Evolutionary conservation across 2,888 invertebrate genomes (phyloP), one percentile per base, ranked within the genome.

Genomic region (Baronia brevicornis): DNA sequence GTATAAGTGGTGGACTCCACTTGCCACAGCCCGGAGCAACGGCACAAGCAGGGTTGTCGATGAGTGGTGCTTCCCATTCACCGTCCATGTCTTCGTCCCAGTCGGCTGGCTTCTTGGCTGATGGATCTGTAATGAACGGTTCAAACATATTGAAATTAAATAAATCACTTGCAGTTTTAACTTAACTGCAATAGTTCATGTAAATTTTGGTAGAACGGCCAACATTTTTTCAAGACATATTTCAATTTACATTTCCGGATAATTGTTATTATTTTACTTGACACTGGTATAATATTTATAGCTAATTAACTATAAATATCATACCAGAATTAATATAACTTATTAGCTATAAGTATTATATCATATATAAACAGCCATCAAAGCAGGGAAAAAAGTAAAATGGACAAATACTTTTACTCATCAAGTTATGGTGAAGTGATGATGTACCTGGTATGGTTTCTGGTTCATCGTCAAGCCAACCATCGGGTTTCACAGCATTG

Each of bases 71-170:
- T 72, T 98, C 98, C 98, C 98, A 99, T 61, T 94, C 93, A 1
- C 99, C 99, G 77, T 99, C 99, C 92, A 98, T 98, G 46, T 98
- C 97, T 8, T 92, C 89, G 71, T 99, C 98, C 97, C 98, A 99
- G 73, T 99, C 98, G 0, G 87, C 89, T 0, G 98, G 98, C 72
- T 95, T 96, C 32, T 84, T 79, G 0, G 97, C 95, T 25, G 89
- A 88, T 0, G 95, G 91, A 79, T 99, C 98, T 85, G 35, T 1
- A 23, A 32, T 13, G 1, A 14, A 5, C 6, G 11, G 5, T 23
- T 7, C n/a, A 5, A 3, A 2, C 6, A 9, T 7, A 13, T 11
- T 6, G n/a, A 8, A 1, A 4, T n/a, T 6, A 17, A 15, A 38
- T 0, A 19, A n/a, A 4, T 15, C 10, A 9, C 9, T 7, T 7